Evolutionary conservation across 2,797 vertebrate genomes (phyloP).

Genomic region (Cetoscarus ocellatus): DNA sequence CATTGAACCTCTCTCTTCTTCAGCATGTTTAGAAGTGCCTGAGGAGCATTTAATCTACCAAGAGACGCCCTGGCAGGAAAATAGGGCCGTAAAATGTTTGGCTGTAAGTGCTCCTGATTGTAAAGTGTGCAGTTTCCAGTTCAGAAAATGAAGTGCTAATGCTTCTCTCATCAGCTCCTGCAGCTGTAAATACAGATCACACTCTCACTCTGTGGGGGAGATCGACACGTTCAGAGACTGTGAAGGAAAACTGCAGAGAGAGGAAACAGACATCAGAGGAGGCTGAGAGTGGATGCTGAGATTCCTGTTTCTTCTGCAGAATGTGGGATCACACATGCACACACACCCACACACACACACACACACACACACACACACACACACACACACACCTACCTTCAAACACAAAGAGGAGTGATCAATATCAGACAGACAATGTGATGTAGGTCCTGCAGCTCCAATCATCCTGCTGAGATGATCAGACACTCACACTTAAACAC

Average conservation of each 20-base stretch:
- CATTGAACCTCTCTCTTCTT: slow-evolving; percentile 17
- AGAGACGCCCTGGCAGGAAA: slow-evolving; percentile 23
- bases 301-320: slow-evolving; percentile 23
- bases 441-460: slow-evolving; percentile 24
- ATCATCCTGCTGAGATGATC: slow-evolving; percentile 5
- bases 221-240: not conserved
- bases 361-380: slow-evolving; percentile 3
- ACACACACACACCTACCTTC: too few relatives aligned
- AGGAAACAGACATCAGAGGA: slow-evolving; percentile 11
- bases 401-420: slow-evolving; percentile 39
- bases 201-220: slow-evolving; percentile 7
- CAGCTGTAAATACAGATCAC: slow-evolving; percentile 44
- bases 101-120: slow-evolving; percentile 19
- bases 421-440: slow-evolving; percentile 43
- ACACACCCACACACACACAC: slow-evolving; percentile 3
- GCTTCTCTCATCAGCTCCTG: slow-evolving; percentile 27
- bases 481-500: not conserved
- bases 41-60: slow-evolving; percentile 30
- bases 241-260: slow-evolving; percentile 14
- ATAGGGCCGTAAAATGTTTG: slow-evolving; percentile 40
- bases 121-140: slow-evolving; percentile 50
- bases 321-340: slow-evolving; percentile 16
- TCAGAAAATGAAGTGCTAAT: slow-evolving; percentile 35
- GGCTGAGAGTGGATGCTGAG: slow-evolving; percentile 2
- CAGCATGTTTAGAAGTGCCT: slow-evolving; percentile 41